A percentile compares a stretch with the other conserved stretches of the same genome.
Conservation (phyloP, 2,113 vertebrate species). For the Poeciliopsis prolifica region DNA sequence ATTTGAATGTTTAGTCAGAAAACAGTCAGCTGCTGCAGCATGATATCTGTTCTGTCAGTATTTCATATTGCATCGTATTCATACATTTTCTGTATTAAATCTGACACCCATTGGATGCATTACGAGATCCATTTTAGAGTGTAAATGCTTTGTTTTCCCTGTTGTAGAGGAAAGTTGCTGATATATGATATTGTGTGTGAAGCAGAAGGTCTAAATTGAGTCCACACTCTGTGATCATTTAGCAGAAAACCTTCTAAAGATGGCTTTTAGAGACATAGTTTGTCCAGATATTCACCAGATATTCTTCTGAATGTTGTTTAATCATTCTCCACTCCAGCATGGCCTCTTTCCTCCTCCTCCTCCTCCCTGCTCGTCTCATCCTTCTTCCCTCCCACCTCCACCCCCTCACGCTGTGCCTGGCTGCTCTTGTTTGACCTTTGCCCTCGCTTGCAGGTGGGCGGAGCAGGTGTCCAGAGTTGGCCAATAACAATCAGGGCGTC, state of each 20-base stretch:
- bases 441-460: slow-evolving; percentile 87
- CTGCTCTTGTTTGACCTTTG: slow-evolving; percentile 84
- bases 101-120: background rate
- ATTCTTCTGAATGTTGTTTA: slow-evolving; percentile 18
- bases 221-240: background rate
- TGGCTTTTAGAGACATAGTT: background rate
- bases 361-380: background rate
- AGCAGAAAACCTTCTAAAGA: background rate
- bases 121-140: background rate
- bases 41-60: no score
- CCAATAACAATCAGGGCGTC: slow-evolving; percentile 99
- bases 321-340: slow-evolving; percentile 54
- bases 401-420: slow-evolving; percentile 73
- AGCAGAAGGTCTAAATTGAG: background rate
- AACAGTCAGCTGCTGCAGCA: background rate
- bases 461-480: slow-evolving; percentile 92
- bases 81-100: background rate
- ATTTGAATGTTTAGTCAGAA: background rate
- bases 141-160: background rate
- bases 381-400: slow-evolving; percentile 17
- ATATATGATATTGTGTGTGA: background rate
- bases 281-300: background rate
- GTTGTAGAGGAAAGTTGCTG: background rate
- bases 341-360: slow-evolving; percentile 23
- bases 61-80: background rate